These are phyloP conservation scores for Abscondita cerata DNA, from an alignment of 2,888 invertebrate species.

Conservation along the genomic window DNA sequence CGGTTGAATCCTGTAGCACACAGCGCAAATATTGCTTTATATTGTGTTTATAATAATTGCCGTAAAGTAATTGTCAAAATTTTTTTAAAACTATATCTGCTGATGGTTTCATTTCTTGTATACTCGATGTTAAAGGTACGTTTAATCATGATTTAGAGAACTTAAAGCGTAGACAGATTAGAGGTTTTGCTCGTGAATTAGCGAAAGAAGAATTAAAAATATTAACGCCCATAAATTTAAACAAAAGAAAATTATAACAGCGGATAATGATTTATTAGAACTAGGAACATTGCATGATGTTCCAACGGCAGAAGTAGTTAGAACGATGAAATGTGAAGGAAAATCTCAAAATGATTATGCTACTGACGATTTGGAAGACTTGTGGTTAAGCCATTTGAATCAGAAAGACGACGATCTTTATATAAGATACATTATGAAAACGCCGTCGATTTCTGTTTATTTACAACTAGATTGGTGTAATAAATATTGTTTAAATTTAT, in stretches of 20 bases:
- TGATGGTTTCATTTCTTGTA: no score
- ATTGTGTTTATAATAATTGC: no score
- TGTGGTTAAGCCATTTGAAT: not conserved
- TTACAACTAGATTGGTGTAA: constrained; percentile 9
- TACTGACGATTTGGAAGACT: not conserved
- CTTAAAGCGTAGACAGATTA: not conserved
- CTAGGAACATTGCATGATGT: not conserved
- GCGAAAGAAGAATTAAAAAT: not conserved
- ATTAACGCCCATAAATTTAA: not conserved
- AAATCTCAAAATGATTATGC: not conserved
- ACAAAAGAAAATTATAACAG: not conserved
- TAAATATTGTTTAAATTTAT: not conserved
- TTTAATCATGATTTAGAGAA: not conserved
- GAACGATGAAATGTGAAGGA: not conserved
- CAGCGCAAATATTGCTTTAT: no score
- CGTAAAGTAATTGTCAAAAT: no score
- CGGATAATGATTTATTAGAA: not conserved
- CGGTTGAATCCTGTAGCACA: no score
- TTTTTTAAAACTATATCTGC: no score
- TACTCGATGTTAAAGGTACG: not conserved
- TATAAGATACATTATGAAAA: not conserved
- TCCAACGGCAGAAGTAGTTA: not conserved
- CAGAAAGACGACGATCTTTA: not conserved
- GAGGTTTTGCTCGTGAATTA: not conserved
- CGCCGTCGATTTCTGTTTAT: not conserved